Conservation (phyloP, 2,888 invertebrate genomes). For the Tetanocera ferruginea region DNA sequence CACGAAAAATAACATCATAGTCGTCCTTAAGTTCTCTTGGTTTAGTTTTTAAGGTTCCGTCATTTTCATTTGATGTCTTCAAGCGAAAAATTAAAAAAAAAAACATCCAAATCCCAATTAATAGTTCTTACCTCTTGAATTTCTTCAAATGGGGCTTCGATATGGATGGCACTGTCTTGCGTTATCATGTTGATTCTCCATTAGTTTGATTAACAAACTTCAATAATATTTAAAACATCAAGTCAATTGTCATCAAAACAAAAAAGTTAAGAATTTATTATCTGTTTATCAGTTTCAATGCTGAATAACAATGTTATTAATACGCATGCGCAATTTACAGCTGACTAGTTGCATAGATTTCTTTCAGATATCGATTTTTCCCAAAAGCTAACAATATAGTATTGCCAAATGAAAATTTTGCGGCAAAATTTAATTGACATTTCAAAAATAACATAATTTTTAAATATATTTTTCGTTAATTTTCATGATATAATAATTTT, state of each 20-base stretch:
- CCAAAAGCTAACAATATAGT: conserved; percentile 7
- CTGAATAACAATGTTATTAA: neutral
- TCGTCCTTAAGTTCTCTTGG: conserved; percentile 60
- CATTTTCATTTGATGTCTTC: neutral
- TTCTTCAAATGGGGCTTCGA: conserved; percentile 63
- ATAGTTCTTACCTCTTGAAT: conserved; percentile 51
- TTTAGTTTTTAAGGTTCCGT: conserved; percentile 33
- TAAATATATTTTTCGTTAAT: too few relatives aligned
- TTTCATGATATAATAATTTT: too few relatives aligned
- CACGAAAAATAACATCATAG: conserved; percentile 62
- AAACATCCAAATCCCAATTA: neutral
- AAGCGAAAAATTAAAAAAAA: neutral
- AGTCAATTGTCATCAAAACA: neutral
- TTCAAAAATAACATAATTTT: neutral
- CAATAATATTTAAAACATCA: neutral
- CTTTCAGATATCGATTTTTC: conserved; percentile 40
- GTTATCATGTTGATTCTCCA: conserved; percentile 45
- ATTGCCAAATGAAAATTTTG: conserved; percentile 40
- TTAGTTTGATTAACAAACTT: neutral
- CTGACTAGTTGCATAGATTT: neutral
- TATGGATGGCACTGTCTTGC: conserved; percentile 69
- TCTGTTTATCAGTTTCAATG: neutral
- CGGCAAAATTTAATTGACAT: neutral
- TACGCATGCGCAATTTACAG: conserved; percentile 39
- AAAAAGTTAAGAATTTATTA: neutral